phyloP scores from a whole-genome alignment of 1,140 invertebrate species.

The Antheraea mylitta region DNA sequence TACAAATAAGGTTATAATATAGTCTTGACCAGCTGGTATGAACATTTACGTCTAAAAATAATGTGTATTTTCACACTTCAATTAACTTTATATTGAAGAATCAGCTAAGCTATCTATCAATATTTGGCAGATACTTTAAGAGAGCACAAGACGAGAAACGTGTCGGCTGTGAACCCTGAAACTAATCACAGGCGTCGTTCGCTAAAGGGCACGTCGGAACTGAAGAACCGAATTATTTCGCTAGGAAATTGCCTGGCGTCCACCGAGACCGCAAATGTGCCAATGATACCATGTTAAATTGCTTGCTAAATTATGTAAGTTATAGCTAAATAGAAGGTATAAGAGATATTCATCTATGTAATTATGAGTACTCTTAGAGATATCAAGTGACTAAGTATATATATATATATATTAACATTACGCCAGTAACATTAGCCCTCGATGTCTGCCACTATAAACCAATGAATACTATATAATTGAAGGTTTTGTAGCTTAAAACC shows the following conservation, averaged over 20 bases:
- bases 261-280: background rate
- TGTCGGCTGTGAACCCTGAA: background rate
- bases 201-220: constrained; percentile 6
- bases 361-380: no score
- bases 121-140: background rate
- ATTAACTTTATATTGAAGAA: background rate
- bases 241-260: background rate
- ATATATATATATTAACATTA: no score
- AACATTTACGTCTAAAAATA: no score
- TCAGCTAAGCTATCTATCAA: constrained; percentile 7
- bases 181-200: constrained; percentile 8
- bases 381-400: no score
- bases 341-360: no score
- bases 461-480: no score
- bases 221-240: constrained; percentile 1
- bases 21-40: no score
- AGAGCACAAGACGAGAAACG: background rate
- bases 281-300: background rate
- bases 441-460: no score
- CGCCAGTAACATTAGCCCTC: no score
- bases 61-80: background rate
- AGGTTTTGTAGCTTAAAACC: no score
- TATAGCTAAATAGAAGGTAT: no score
- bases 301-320: background rate
- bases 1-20: no score